A percentile compares a stretch with the other conserved stretches of the same genome.
These are phyloP conservation scores for Nebria ingens DNA, from an alignment of 1,140 invertebrate genomes.

Conservation along the genomic window DNA sequence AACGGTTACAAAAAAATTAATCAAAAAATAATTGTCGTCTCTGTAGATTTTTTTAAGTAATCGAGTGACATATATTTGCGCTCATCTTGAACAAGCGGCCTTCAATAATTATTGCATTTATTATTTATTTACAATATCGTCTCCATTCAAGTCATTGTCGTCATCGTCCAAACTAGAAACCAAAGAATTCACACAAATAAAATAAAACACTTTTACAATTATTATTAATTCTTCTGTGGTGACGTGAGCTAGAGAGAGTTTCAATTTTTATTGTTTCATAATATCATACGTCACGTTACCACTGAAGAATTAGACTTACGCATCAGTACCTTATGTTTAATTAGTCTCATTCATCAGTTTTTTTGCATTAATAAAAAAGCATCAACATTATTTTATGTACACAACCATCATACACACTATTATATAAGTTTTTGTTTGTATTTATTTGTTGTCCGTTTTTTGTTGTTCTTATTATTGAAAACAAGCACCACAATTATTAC, in stretches of 20 bases:
- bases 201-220: too few relatives aligned
- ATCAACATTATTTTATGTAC: constrained; percentile 3
- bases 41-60: not conserved
- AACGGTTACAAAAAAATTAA: not conserved
- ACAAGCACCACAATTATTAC: not conserved
- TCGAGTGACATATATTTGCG: constrained; percentile 6
- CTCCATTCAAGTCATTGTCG: constrained; percentile 2
- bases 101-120: constrained; percentile 1
- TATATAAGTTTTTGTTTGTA: constrained; percentile 2
- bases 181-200: not conserved
- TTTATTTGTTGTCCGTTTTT: too few relatives aligned
- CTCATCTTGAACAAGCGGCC: not conserved
- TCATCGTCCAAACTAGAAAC: constrained; percentile 1
- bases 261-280: too few relatives aligned
- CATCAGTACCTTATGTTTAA: not conserved
- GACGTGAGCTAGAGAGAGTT: too few relatives aligned
- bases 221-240: too few relatives aligned
- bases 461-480: not conserved
- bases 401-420: constrained; percentile 7
- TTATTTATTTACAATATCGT: constrained; percentile 10
- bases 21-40: not conserved
- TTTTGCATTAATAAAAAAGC: constrained; percentile 6
- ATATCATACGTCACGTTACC: too few relatives aligned
- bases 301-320: not conserved
- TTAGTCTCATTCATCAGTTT: not conserved